phyloP scores from a whole-genome alignment of 30 jellyfish, hydroid and myxozoan species.

The Cassiopea xamachana region DNA sequence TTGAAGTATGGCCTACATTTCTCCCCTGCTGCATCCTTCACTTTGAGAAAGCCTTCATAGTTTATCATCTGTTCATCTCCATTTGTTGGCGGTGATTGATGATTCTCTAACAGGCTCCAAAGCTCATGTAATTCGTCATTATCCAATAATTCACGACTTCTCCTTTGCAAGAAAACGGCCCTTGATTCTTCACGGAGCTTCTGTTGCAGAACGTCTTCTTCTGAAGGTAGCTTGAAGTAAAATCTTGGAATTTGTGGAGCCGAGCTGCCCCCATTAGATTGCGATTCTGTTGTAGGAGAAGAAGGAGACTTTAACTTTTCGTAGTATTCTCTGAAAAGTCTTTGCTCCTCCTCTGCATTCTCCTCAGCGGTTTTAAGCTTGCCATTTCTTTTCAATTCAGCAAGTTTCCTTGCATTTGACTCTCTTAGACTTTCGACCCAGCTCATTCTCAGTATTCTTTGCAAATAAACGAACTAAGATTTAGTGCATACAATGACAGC shows the following conservation, averaged over 20 bases:
- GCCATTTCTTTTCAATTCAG: background rate
- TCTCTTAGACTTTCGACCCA: constrained; percentile 70
- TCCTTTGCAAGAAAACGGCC: constrained; percentile 91
- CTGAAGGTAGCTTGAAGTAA: constrained; percentile 93
- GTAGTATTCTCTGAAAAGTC: constrained; percentile 72
- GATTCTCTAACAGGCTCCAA: constrained; percentile 94
- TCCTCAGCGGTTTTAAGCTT: constrained; percentile 45
- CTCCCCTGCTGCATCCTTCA: constrained; percentile 91
- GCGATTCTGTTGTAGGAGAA: background rate
- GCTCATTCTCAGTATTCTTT: background rate
- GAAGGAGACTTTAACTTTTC: constrained; percentile 67
- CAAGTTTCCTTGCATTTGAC: constrained; percentile 56
- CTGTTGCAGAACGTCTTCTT: constrained; percentile 95
- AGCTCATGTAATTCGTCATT: constrained; percentile 97
- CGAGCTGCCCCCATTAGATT: background rate
- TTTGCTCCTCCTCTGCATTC: constrained; percentile 59
- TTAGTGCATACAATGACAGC: too few relatives aligned
- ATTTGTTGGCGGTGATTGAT: constrained; percentile 83
- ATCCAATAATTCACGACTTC: constrained; percentile 93
- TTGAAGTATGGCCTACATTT: constrained; percentile 90
- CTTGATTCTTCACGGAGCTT: constrained; percentile 97
- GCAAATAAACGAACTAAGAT: background rate
- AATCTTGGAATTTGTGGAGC: constrained; percentile 80
- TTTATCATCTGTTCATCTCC: constrained; percentile 98
- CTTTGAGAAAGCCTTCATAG: constrained; percentile 93